Base-by-base conservation (phyloP, 2,888 invertebrate genomes). In the Pasiphila rectangulata region DNA sequence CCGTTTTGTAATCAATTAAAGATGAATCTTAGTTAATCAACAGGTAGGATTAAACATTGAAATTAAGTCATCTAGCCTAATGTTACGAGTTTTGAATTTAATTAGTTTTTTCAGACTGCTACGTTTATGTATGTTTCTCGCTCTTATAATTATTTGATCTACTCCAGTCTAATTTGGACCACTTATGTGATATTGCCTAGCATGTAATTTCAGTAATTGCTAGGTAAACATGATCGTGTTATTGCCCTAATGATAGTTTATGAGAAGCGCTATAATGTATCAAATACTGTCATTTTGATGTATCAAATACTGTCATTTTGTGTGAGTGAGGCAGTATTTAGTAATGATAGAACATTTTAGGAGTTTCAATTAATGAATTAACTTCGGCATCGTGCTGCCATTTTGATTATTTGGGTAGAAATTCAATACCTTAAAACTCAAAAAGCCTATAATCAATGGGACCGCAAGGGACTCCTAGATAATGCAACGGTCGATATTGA, bases 141-240 rank as follows among this genome's bases (percentile, higher is more conserved):
- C 12, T 13, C 13, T 13, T 6, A 27, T 32, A n/a, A n/a, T n/a
- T n/a, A 19, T 9, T 3, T 5, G 30, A 16, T 30, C 30, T 17
- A 3, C 21, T 21, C 17, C n/a, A n/a, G 6, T 5, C 32, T 17
- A 48, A 43, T 48, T 39, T 39, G 19, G 24, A 19, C 15, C 39
- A 43, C 39, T 43, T 29, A 20, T 39, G 39, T 29, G 9, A 39
- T 46, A 46, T 35, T 40, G 29, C 35, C 24, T 41, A 29, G 37
- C 37, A 20, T 20, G 47, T 38, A 42, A 42, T 42, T 38, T 25
- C 16, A 32, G 21, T 34, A 27, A 38, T 42, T 42, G 41, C 9
- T 32, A 32, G 13, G 19, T 20, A 32, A 47, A 42, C 29, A 29
- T 46, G 34, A 36, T 38, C 12, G 36, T 24, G 27, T 9, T 25